These are phyloP conservation scores for Zoroaster sp. DNA, from an alignment of 53 echinoderm and acorn worm species.

Conservation along the genomic window DNA sequence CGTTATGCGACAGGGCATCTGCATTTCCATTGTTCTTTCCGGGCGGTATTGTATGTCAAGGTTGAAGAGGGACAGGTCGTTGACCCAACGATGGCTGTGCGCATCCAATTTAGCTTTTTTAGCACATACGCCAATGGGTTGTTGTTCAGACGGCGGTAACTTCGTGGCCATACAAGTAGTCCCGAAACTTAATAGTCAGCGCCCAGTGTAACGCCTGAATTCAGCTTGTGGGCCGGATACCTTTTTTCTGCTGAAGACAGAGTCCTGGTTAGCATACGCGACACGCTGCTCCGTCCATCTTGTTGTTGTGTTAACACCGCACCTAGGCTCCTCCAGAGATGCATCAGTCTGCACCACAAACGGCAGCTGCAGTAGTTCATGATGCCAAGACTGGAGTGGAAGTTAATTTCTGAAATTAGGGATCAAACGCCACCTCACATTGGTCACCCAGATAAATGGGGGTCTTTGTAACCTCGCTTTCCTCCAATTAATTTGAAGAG, in stretches of 20 bases:
- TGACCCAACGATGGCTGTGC: slow-evolving; percentile 29
- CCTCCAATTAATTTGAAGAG: slow-evolving; percentile 53
- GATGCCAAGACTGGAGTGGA: neutral
- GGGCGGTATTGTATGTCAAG: slow-evolving; percentile 12
- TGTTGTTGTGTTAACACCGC: slow-evolving; percentile 18
- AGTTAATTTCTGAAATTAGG: neutral
- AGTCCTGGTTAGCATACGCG: neutral
- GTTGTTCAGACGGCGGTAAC: neutral
- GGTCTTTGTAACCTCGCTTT: neutral
- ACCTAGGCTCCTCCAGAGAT: neutral
- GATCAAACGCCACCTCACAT: neutral
- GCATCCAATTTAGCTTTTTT: slow-evolving; percentile 29
- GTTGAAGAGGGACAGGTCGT: slow-evolving; percentile 15
- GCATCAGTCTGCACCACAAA: slow-evolving; percentile 13
- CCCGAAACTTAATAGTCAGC: slow-evolving; percentile 11
- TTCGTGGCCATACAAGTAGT: slow-evolving; percentile 6
- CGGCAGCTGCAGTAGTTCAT: neutral
- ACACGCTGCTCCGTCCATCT: neutral
- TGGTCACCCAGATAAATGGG: neutral
- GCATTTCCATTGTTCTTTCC: neutral
- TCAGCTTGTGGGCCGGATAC: no score
- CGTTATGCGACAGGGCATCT: neutral
- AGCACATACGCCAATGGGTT: slow-evolving; percentile 29
- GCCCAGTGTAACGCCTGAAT: slow-evolving; percentile 15
- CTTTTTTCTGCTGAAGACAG: slow-evolving; percentile 7